Percentiles rank a stretch among this genome's conserved stretches.
phyloP scores from a whole-genome alignment of 2,888 invertebrate genomes.

The Aquatica leii region DNA sequence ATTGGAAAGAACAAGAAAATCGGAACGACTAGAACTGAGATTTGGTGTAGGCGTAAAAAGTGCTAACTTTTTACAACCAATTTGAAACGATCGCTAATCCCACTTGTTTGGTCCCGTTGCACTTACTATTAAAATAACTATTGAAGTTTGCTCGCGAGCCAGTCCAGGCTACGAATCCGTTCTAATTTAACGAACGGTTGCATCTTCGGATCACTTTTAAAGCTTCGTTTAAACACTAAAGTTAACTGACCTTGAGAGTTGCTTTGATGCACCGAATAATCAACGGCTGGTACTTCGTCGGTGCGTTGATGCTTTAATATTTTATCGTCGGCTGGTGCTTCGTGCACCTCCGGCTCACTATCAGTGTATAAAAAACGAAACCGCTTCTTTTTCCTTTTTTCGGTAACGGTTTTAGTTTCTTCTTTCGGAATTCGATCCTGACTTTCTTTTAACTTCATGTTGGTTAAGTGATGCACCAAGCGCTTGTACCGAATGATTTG shows the following conservation, averaged over 20 bases:
- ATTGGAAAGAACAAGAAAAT: too few species aligned
- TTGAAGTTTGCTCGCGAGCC: constrained; percentile 28
- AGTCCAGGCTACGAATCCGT: constrained; percentile 33
- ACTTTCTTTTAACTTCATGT: constrained; percentile 18
- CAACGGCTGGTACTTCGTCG: constrained; percentile 19
- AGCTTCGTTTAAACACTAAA: constrained; percentile 38
- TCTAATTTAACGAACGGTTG: constrained; percentile 39
- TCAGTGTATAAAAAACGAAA: constrained; percentile 40
- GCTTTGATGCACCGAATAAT: constrained; percentile 41
- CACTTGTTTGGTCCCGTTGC: constrained; percentile 33
- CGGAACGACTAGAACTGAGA: too few species aligned
- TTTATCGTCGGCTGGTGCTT: background rate
- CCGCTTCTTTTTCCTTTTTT: constrained; percentile 34
- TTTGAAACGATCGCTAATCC: constrained; percentile 14
- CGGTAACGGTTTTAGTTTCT: constrained; percentile 9
- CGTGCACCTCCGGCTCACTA: constrained; percentile 32
- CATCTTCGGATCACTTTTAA: constrained; percentile 36
- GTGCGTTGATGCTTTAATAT: constrained; percentile 17
- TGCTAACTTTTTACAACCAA: background rate
- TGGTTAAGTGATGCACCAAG: constrained; percentile 28
- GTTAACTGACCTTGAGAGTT: constrained; percentile 38
- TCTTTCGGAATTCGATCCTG: background rate
- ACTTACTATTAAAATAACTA: constrained; percentile 11
- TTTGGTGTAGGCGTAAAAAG: too few species aligned
- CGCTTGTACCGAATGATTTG: constrained; percentile 41